A percentile compares a stretch with the other conserved stretches of the same genome.
Evolutionary conservation across 2,797 vertebrate species (phyloP).

Genomic region (Anniella stebbinsi): DNA sequence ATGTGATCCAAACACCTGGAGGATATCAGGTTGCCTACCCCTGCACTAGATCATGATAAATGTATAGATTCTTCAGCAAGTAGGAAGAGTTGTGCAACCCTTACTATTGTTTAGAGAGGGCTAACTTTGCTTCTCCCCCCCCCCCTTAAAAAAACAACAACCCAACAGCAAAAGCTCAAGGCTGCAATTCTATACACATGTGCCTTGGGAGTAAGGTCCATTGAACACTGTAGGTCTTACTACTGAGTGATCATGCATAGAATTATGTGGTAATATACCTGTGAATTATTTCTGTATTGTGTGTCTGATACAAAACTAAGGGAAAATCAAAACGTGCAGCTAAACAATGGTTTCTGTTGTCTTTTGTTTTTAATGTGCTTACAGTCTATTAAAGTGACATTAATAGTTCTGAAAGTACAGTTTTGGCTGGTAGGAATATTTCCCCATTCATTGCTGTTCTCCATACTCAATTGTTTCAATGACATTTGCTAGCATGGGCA

Average conservation of each 20-base stretch:
- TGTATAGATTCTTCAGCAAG: not conserved
- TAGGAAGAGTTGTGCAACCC: not conserved
- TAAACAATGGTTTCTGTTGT: constrained; percentile 3
- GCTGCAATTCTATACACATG: not conserved
- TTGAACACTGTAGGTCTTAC: not conserved
- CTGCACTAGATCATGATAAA: not conserved
- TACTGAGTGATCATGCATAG: not conserved
- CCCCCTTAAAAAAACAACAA: not conserved
- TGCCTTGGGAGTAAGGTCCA: not conserved
- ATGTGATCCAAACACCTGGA: too few relatives aligned
- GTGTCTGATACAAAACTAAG: not conserved
- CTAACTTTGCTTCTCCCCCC: not conserved
- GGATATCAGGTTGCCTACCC: too few relatives aligned
- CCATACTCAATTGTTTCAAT: constrained; percentile 41
- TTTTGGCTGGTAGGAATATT: constrained; percentile 68
- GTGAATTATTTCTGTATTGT: not conserved
- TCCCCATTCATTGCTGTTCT: constrained; percentile 24
- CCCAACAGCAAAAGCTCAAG: too few relatives aligned
- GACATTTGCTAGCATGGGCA: constrained; percentile 59
- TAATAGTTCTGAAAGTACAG: constrained; percentile 58
- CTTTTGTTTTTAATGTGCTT: not conserved
- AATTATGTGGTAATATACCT: not conserved
- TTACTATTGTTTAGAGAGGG: not conserved
- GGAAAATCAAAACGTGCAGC: not conserved
- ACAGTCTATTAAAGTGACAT: constrained; percentile 26